Evolutionary conservation across 2,888 invertebrate genomes (phyloP).

Genomic region (Ramazzottius varieornatus): DNA sequence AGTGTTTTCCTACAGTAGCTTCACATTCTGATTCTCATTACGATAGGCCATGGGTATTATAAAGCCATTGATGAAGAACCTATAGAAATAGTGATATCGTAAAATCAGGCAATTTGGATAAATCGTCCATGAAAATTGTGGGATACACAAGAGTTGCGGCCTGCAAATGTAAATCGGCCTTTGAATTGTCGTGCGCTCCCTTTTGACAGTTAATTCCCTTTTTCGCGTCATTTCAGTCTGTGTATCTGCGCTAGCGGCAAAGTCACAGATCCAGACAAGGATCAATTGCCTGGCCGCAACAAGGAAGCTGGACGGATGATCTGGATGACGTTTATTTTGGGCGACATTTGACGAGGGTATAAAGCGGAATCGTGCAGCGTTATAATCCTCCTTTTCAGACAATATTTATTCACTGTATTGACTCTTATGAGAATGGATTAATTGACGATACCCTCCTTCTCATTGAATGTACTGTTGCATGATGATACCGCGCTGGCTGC

Average conservation of each 20-base stretch:
- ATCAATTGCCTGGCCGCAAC: no score
- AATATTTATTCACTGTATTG: neutral
- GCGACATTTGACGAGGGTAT: neutral
- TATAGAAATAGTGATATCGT: slow-evolving; percentile 1
- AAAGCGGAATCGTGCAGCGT: neutral
- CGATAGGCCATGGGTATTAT: neutral
- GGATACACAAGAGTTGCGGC: neutral
- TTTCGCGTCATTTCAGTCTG: neutral
- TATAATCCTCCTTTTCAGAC: slow-evolving; percentile 1
- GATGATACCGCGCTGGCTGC: no score
- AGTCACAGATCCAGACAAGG: no score
- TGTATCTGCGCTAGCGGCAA: neutral
- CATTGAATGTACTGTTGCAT: neutral
- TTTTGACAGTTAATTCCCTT: no score
- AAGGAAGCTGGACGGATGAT: neutral
- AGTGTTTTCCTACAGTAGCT: no score
- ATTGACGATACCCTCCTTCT: neutral
- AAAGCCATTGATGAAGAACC: neutral
- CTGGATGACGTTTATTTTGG: neutral
- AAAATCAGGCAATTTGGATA: slow-evolving; percentile 4
- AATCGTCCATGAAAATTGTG: slow-evolving; percentile 4
- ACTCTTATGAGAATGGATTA: slow-evolving; percentile 3
- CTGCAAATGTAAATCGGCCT: neutral
- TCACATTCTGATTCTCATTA: slow-evolving; percentile 4
- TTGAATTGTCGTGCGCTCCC: no score